A percentile compares a stretch with the other conserved stretches of the same genome.
Conservation (phyloP, 2,113 vertebrate genomes). For the Caranx melampygus region DNA sequence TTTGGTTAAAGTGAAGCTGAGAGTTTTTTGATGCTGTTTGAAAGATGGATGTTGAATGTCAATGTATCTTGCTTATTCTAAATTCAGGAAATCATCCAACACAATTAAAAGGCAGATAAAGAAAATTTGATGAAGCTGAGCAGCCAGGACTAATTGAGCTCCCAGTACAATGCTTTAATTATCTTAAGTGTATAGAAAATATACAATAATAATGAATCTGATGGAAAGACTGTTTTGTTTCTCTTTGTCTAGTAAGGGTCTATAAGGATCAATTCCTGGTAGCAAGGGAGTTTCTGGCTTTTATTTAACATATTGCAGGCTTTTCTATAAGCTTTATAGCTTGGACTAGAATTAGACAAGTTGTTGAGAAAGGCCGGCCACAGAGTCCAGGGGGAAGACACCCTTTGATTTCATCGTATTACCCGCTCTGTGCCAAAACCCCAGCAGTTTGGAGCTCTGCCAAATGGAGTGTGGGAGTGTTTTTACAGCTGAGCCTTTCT, state of each 20-base stretch:
- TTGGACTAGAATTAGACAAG: slow-evolving; percentile 63
- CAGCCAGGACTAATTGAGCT: neutral
- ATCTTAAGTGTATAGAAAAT: neutral
- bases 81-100: slow-evolving; percentile 7
- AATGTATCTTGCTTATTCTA: neutral
- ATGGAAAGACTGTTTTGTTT: neutral
- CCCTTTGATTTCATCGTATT: slow-evolving; percentile 65
- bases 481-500: slow-evolving; percentile 38
- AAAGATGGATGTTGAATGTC: slow-evolving; percentile 14
- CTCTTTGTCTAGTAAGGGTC: neutral
- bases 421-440: slow-evolving; percentile 64
- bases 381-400: slow-evolving; percentile 48
- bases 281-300: slow-evolving; percentile 23
- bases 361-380: slow-evolving; percentile 47
- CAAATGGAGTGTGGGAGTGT: slow-evolving; percentile 54
- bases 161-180: neutral
- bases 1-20: neutral
- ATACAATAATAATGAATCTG: neutral
- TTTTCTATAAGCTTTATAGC: slow-evolving; percentile 42
- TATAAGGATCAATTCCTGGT: slow-evolving; percentile 26
- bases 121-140: neutral
- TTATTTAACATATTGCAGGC: slow-evolving; percentile 25
- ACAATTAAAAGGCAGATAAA: neutral
- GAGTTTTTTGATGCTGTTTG: slow-evolving; percentile 5
- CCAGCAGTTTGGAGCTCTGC: slow-evolving; percentile 54